A percentile compares a stretch with the other conserved stretches of the same genome.
phyloP scores from a whole-genome alignment of 2,888 invertebrate genomes.

The Syrphus vitripennis region DNA sequence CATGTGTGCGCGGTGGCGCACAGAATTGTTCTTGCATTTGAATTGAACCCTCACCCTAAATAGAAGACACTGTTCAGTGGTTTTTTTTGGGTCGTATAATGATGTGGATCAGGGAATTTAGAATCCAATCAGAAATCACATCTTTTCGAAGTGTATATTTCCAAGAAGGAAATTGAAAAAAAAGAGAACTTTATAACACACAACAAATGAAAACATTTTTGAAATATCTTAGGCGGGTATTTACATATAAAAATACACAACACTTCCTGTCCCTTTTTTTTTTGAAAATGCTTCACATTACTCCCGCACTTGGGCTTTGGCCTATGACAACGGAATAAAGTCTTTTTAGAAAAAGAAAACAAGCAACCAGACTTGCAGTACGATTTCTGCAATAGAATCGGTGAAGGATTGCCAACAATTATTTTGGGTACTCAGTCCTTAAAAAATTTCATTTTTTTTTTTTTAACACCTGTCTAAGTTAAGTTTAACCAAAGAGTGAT shows the following conservation, averaged over 20 bases:
- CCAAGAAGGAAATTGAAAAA: slow-evolving; percentile 49
- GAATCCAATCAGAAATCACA: slow-evolving; percentile 21
- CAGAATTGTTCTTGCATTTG: slow-evolving; percentile 4
- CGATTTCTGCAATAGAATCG: not conserved
- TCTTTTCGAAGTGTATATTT: slow-evolving; percentile 11
- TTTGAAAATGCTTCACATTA: slow-evolving; percentile 16
- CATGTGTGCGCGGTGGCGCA: slow-evolving; percentile 47
- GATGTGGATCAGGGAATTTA: not conserved
- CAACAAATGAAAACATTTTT: slow-evolving; percentile 30
- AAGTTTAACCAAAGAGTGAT: too few species aligned
- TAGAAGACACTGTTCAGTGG: not conserved
- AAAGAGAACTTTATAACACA: slow-evolving; percentile 27
- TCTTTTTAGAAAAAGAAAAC: slow-evolving; percentile 30
- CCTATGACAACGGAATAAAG: slow-evolving; percentile 30
- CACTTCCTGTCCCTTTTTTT: slow-evolving; percentile 34
- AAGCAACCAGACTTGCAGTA: not conserved
- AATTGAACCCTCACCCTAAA: not conserved
- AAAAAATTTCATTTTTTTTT: too few species aligned
- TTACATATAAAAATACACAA: not conserved
- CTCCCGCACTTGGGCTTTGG: slow-evolving; percentile 12
- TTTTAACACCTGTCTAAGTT: too few species aligned
- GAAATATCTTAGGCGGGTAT: slow-evolving; percentile 35
- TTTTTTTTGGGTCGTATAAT: slow-evolving; percentile 29
- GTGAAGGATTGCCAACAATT: not conserved
- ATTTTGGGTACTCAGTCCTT: too few species aligned